These are phyloP conservation scores for Pongo abelii DNA, from an alignment of 2,113 vertebrate species.

Conservation along the genomic window DNA sequence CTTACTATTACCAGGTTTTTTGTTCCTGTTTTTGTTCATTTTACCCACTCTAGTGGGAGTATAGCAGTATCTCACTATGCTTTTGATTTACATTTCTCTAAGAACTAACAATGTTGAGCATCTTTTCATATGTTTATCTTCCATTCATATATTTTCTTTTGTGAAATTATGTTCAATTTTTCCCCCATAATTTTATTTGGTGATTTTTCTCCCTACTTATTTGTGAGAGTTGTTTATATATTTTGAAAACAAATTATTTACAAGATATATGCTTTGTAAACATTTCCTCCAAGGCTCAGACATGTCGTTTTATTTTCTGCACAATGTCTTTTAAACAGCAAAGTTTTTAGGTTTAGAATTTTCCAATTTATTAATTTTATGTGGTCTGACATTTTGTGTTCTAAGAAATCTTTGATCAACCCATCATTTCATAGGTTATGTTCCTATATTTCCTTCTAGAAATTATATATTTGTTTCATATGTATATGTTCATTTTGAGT, in stretches of 20 bases:
- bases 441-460: not conserved
- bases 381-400: not conserved
- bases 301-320: not conserved
- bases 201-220: not conserved
- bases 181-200: not conserved
- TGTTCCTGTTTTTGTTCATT: not conserved
- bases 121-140: not conserved
- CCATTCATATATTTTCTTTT: not conserved
- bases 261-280: not conserved
- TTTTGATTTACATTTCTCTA: conserved; percentile 13
- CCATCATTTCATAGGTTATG: not conserved
- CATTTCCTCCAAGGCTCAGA: not conserved
- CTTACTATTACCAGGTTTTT: not conserved
- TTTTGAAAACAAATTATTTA: conserved; percentile 22
- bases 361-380: not conserved
- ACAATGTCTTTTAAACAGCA: not conserved
- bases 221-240: not conserved
- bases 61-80: not conserved
- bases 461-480: not conserved
- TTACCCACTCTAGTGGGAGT: not conserved
- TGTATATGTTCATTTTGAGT: not conserved
- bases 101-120: not conserved
- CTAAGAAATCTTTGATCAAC: not conserved
- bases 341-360: not conserved
- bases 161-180: not conserved